Evolutionary conservation across 2,888 invertebrate species (phyloP).

Genomic region (Tetropium fuscum): DNA sequence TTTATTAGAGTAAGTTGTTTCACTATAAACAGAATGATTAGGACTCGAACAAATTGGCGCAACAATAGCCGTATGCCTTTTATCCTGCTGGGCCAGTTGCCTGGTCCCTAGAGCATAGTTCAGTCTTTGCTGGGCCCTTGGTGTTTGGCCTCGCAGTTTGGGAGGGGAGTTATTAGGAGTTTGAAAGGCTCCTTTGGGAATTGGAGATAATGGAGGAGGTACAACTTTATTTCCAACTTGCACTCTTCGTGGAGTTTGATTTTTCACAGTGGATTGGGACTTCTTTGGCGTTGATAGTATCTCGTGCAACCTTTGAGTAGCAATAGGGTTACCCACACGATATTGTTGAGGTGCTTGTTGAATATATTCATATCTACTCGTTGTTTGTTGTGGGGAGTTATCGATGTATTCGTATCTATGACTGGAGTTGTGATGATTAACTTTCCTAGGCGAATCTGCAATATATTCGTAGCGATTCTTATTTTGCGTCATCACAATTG

Average conservation of each 20-base stretch:
- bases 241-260: conserved; percentile 33
- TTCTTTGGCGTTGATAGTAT: conserved; percentile 77
- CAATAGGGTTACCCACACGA: conserved; percentile 72
- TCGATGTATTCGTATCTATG: conserved; percentile 57
- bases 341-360: conserved; percentile 37
- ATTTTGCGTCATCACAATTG: conserved; percentile 8
- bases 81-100: conserved; percentile 50
- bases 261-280: not conserved
- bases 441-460: conserved; percentile 41
- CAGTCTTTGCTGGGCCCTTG: conserved; percentile 71
- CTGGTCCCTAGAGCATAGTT: conserved; percentile 66
- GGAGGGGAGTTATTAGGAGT: conserved; percentile 50
- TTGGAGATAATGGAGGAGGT: conserved; percentile 56
- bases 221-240: conserved; percentile 51
- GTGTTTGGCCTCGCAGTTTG: conserved; percentile 50
- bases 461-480: conserved; percentile 53
- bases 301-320: conserved; percentile 83
- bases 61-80: conserved; percentile 61
- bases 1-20: conserved; percentile 69
- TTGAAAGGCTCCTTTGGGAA: conserved; percentile 61
- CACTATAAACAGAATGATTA: conserved; percentile 69
- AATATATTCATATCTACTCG: conserved; percentile 45
- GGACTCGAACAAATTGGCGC: conserved; percentile 65
- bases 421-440: conserved; percentile 26
- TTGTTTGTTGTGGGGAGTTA: conserved; percentile 28